Evolutionary conservation across 1,140 invertebrate genomes (phyloP).

Genomic region (Gonatopus flavifemur): DNA sequence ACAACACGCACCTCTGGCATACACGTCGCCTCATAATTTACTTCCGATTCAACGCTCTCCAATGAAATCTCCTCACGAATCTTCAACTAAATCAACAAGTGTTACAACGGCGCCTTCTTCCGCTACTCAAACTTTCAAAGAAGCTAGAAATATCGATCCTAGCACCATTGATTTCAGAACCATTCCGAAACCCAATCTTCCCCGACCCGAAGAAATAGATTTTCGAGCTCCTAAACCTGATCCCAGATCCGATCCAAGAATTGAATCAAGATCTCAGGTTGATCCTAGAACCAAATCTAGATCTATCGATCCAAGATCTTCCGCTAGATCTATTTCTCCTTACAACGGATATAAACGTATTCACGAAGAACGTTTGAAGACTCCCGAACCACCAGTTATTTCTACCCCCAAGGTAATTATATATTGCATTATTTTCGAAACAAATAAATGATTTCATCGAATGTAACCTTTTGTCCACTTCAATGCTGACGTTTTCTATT

Average conservation of each 20-base stretch:
- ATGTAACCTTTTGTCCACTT: neutral
- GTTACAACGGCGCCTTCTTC: neutral
- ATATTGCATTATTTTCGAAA: slow-evolving; percentile 18
- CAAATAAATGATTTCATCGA: too few relatives aligned
- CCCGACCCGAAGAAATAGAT: too few relatives aligned
- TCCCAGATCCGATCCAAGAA: too few relatives aligned
- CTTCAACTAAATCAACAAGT: slow-evolving; percentile 11
- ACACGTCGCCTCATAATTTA: slow-evolving; percentile 9
- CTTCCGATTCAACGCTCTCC: slow-evolving; percentile 5
- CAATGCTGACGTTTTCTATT: slow-evolving; percentile 21
- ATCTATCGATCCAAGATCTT: too few relatives aligned
- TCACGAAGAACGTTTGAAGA: slow-evolving; percentile 47
- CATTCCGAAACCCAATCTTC: too few relatives aligned
- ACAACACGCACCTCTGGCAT: slow-evolving; percentile 15
- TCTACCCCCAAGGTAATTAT: slow-evolving; percentile 53
- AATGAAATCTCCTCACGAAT: slow-evolving; percentile 12
- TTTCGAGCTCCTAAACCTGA: too few relatives aligned
- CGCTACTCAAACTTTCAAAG: slow-evolving; percentile 15
- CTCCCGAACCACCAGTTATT: slow-evolving; percentile 55
- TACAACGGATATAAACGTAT: slow-evolving; percentile 27
- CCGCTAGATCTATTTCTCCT: slow-evolving; percentile 16
- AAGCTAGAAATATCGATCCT: too few relatives aligned
- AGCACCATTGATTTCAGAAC: too few relatives aligned
- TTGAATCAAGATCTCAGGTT: too few relatives aligned
- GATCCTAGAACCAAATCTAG: too few relatives aligned